A percentile compares a stretch with the other conserved stretches of the same genome.
Evolutionary conservation across 2,113 vertebrate genomes (phyloP).

Genomic region (Uria aalge): DNA sequence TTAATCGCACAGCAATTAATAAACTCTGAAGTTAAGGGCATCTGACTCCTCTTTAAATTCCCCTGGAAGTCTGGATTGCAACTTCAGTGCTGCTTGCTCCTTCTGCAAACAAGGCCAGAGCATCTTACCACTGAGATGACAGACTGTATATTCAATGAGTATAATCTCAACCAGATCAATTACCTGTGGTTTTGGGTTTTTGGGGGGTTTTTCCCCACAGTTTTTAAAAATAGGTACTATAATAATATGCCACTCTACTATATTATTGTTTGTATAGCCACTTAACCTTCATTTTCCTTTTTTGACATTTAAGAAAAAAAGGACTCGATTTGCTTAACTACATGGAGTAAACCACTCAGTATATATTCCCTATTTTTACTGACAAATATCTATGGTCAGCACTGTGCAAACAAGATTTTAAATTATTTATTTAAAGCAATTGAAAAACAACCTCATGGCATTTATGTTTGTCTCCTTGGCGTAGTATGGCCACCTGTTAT

Average conservation of each 20-base stretch:
- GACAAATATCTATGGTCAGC: not conserved
- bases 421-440: not conserved
- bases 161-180: not conserved
- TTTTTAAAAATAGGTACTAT: not conserved
- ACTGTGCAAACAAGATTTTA: not conserved
- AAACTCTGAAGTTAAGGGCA: not conserved
- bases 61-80: not conserved
- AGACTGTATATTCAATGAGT: accelerated
- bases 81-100: not conserved
- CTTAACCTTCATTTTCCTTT: not conserved
- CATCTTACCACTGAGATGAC: accelerated
- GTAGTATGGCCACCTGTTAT: not conserved
- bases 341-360: not conserved
- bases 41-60: not conserved
- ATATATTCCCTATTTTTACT: not conserved
- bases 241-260: not conserved
- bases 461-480: not conserved
- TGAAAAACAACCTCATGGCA: not conserved
- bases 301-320: not conserved
- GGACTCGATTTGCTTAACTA: not conserved
- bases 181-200: not conserved
- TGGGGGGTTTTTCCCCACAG: accelerated
- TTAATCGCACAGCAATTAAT: not conserved
- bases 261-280: not conserved
- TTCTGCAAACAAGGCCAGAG: not conserved